Base-by-base conservation (phyloP, 2,797 vertebrate species). In the Lithobates sylvaticus region DNA sequence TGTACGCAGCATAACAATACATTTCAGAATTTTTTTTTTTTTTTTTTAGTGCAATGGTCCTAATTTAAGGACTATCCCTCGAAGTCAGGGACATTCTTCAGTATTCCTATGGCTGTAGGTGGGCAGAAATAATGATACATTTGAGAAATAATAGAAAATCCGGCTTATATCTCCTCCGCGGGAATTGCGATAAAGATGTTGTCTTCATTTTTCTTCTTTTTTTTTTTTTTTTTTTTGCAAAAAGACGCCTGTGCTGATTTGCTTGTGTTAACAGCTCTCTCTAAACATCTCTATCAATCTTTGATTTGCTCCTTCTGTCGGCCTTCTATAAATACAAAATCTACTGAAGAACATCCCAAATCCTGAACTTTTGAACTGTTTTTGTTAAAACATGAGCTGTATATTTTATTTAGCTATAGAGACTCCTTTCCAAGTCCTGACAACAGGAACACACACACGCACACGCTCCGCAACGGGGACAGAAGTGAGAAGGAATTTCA, bases 321-420 rank as follows among this genome's bases (percentile, higher is more conserved):
- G 68, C 58, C 47, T 84, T 77, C 76, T 61, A 71, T 61, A 71
- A 78, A 75, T 75, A 42, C 1, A 67, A 54, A 81, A 50, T 70
- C 82, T 23, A 5, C 58, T 18, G n/a, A n/a, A 84, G 83, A 84
- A 72, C 69, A 44, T 78, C 83, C 76, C 68, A 73, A 79, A 64
- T 73, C 69, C 29, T 78, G 76, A 85, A 85, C 76, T 85, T 74
- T 50, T 73, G 76, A 85, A 85, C 83, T 73, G 39, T 85, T 85
- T 78, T 72, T 72, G 68, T 72, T 65, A 78, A 71, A 64, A 72
- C 77, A 85, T 26, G 23, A 18, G 29, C 10, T 73, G 75, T 85
- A 78, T 78, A 79, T 78, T 85, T 85, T 64, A 79, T 78, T 85
- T 79, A 61, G 42, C 76, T 79, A 85, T 73, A 73, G 69, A 78